A percentile compares a stretch with the other conserved stretches of the same genome.
Evolutionary conservation across 2,113 vertebrate species (phyloP).

Genomic region (Mungos mungo): DNA sequence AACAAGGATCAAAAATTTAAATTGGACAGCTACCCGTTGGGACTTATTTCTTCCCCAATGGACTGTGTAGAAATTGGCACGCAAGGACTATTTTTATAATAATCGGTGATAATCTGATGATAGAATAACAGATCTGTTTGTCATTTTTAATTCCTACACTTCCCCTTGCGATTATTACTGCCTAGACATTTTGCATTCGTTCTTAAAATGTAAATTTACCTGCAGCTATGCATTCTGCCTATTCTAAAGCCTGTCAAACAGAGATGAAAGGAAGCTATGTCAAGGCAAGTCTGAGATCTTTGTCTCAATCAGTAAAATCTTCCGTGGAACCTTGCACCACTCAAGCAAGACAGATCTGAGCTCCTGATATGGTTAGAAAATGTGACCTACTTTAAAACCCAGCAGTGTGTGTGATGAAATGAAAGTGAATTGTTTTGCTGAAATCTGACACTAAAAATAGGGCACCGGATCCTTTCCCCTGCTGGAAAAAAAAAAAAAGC

Average conservation of each 20-base stretch:
- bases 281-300: slow-evolving; percentile 64
- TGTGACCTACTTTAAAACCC: slow-evolving; percentile 88
- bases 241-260: slow-evolving; percentile 70
- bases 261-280: slow-evolving; percentile 70
- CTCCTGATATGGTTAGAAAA: slow-evolving; percentile 79
- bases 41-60: slow-evolving; percentile 18
- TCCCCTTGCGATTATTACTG: slow-evolving; percentile 13
- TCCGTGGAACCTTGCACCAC: slow-evolving; percentile 75
- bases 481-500: background rate
- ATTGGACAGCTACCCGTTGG: background rate
- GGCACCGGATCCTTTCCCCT: slow-evolving; percentile 66
- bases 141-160: slow-evolving; percentile 68
- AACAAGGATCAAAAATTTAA: slow-evolving; percentile 43
- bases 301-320: slow-evolving; percentile 74
- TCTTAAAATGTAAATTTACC: slow-evolving; percentile 75
- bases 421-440: slow-evolving; percentile 83
- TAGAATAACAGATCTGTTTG: slow-evolving; percentile 51
- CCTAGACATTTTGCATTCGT: slow-evolving; percentile 53
- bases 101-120: slow-evolving; percentile 63
- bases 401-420: slow-evolving; percentile 76
- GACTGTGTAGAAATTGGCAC: background rate
- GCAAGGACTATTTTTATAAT: slow-evolving; percentile 35
- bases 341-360: slow-evolving; percentile 79
- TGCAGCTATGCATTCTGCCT: slow-evolving; percentile 63
- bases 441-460: slow-evolving; percentile 85